Conservation (phyloP, 2,113 vertebrate species). For the Oryzias melastigma region DNA sequence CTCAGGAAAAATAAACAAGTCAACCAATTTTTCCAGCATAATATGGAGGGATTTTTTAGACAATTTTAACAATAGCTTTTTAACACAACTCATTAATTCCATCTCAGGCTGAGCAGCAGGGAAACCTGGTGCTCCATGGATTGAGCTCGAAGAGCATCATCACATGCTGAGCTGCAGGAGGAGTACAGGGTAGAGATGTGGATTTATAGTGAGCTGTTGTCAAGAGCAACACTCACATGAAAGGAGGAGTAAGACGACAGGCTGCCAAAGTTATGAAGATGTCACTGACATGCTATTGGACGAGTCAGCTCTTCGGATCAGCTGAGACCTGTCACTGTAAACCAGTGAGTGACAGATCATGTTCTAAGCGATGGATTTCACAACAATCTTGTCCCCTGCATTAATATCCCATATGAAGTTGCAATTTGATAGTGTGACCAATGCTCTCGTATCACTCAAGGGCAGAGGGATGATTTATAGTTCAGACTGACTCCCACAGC, state of each 20-base stretch:
- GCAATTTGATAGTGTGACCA: conserved; percentile 18
- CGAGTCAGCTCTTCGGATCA: conserved; percentile 16
- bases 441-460: conserved; percentile 22
- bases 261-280: conserved; percentile 27
- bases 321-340: conserved; percentile 1
- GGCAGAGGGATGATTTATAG: conserved; percentile 31
- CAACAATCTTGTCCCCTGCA: conserved; percentile 15
- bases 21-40: no score
- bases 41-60: no score
- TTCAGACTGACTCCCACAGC: conserved; percentile 27
- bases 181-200: not conserved
- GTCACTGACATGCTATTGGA: conserved; percentile 1
- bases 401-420: conserved; percentile 9
- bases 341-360: conserved; percentile 10
- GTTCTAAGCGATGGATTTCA: conserved; percentile 1
- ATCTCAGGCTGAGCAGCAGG: not conserved
- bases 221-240: conserved; percentile 25
- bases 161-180: conserved; percentile 17
- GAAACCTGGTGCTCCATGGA: conserved; percentile 20
- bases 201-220: conserved; percentile 14
- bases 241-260: conserved; percentile 3
- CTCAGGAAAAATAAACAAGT: no score
- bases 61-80: no score
- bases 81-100: no score
- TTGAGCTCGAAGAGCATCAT: conserved; percentile 31